Base-by-base conservation (phyloP, 2,797 vertebrate genomes). In the Somateria mollissima region DNA sequence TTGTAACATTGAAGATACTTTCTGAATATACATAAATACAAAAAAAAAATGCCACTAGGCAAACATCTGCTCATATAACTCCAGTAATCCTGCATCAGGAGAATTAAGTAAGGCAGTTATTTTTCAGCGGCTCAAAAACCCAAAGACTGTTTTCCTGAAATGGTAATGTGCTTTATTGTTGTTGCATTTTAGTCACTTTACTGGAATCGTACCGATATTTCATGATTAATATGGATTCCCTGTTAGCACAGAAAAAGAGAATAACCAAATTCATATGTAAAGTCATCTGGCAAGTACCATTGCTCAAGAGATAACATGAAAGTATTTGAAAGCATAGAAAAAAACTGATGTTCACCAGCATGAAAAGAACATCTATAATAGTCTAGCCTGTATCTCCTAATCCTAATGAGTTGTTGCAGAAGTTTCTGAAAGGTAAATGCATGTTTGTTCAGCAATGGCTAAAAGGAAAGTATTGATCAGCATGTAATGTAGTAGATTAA, bases 401-500 rank as follows among this genome's bases (percentile, higher is more conserved):
- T 94, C 53, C 82, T 91, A 80, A 91, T 39, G 51, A 84, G 64
- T 67, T 71, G 41, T 66, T 83, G 72, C 20, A 43, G 66, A 78
- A 83, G 39, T 71, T 86, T 88, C 89, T 86, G 73, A 91, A 83
- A 93, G 36, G 82, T 87, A 91, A 87, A 76, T 88, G 61, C 76
- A 27, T 91, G 84, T 92, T 78, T 82, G 87, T 80, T 77, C 36
- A 87, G 62, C 47, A 83, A 58, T 83, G 77, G 28, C 79, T 88
- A 69, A 80, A 84, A 91, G 89, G 71, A 77, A 94, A 87, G 54
- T 92, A 96, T 95, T 93, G 95, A 96, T 96, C 71, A 87, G 41
- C 73, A 4, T 27, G n/a, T 64, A 70, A 64, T 61, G 64, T 15
- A n/a, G 28, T n/a, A 22, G 43, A 82, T 64, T 84, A 61, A 87